Evolutionary conservation across 1,140 invertebrate species (phyloP).

Genomic region (Drosophila triauraria): DNA sequence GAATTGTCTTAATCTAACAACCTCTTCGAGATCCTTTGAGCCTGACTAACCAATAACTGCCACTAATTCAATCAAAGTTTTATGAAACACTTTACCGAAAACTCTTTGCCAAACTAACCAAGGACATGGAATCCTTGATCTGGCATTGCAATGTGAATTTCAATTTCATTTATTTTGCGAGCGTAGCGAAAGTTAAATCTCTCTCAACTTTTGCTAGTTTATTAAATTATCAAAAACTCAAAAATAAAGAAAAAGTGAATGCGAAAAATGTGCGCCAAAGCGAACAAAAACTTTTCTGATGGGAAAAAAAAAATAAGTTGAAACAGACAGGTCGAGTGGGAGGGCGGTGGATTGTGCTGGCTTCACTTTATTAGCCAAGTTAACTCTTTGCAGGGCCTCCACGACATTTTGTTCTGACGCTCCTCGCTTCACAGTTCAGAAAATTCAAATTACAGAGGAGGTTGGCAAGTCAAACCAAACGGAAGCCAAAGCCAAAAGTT

Average conservation of each 20-base stretch:
- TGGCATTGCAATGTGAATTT: slow-evolving; percentile 33
- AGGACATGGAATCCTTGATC: slow-evolving; percentile 20
- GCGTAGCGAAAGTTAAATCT: slow-evolving; percentile 60
- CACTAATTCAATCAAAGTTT: slow-evolving; percentile 26
- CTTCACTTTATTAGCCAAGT: slow-evolving; percentile 73
- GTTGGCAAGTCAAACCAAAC: slow-evolving; percentile 55
- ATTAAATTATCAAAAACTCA: slow-evolving; percentile 61
- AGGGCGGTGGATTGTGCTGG: not conserved
- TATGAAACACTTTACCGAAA: slow-evolving; percentile 1
- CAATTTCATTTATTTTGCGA: slow-evolving; percentile 37
- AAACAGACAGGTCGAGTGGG: slow-evolving; percentile 3
- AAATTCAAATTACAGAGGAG: slow-evolving; percentile 81
- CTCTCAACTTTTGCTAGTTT: slow-evolving; percentile 62
- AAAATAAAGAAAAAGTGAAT: slow-evolving; percentile 7
- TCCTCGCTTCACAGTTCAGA: slow-evolving; percentile 71
- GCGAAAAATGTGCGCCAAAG: slow-evolving; percentile 29
- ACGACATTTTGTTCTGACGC: slow-evolving; percentile 41
- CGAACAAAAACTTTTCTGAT: slow-evolving; percentile 57
- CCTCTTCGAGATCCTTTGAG: not conserved
- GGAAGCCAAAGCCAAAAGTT: slow-evolving; percentile 68
- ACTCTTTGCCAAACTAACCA: slow-evolving; percentile 2
- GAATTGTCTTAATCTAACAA: not conserved
- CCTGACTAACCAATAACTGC: slow-evolving; percentile 4
- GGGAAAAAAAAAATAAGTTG: slow-evolving; percentile 19
- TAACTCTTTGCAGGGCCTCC: slow-evolving; percentile 49